Evolutionary conservation across 2,888 invertebrate genomes (phyloP), one percentile per base, ranked within the genome.

Genomic region (Brachypterus glaber): DNA sequence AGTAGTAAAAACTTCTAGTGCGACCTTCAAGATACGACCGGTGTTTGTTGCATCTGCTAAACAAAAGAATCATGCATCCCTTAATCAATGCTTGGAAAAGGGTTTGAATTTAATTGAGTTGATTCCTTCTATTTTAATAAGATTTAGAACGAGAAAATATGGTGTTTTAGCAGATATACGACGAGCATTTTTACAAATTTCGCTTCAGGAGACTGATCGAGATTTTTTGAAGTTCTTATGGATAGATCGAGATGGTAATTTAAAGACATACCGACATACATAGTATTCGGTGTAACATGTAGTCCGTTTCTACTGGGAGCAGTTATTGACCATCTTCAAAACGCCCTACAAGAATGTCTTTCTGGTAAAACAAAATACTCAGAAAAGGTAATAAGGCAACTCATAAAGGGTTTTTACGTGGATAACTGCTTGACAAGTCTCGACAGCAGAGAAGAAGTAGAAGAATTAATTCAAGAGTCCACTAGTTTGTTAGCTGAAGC

Each of bases 111-210:
- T 37, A 18, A 50, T 50, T 30, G 39, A 39, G 21, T 7, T 30
- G 4, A 42, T 44, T n/a, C 40, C 39, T 7, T 17, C 36, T 18
- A 31, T 48, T 31, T 34, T 50, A 1, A 17, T 40, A 7, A 35
- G 37, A 30, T 53, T 54, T 41, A 36, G 48, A 9, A 17, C 37
- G 7, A 21, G 35, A 15, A 42, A 35, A 30, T 39, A 50, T 32
- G 55, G 50, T 4, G 45, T 51, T 2, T 37, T 46, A 3, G 33
- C 53, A 4, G 54, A 57, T 39, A 57, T 60, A 3, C 21, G 43
- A 12, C 53, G 53, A 33, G 58, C 55, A 1, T 59, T 60, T 40
- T 39, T 54, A n/a, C 55, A 54, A 44, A 54, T 59, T 11, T 40
- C 39, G 21, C 15, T 55, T 1, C 16, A 40, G 4, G 21, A 41